Percentiles rank a stretch among this genome's conserved stretches.
phyloP scores from a whole-genome alignment of 2,113 vertebrate genomes.

The Cynoglossus semilaevis region DNA sequence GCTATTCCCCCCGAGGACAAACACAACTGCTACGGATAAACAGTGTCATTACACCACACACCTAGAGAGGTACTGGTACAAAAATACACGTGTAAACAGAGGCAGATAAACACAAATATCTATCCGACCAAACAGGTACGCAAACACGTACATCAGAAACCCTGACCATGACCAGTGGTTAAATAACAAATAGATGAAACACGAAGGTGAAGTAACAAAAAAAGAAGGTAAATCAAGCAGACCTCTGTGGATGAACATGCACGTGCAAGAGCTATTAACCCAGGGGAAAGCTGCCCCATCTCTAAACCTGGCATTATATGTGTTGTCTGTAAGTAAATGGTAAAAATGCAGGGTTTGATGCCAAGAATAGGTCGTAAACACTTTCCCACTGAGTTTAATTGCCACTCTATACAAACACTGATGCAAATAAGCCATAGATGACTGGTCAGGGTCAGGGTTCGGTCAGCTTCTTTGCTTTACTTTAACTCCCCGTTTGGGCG shows the following conservation, averaged over 20 bases:
- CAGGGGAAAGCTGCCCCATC: slow-evolving; percentile 1
- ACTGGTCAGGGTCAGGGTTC: too few species aligned
- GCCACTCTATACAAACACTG: neutral
- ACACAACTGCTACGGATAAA: slow-evolving; percentile 44
- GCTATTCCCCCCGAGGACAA: slow-evolving; percentile 51
- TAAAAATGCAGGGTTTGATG: neutral
- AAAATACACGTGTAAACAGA: slow-evolving; percentile 21
- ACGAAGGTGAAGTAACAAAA: slow-evolving; percentile 32
- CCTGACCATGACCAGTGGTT: slow-evolving; percentile 17
- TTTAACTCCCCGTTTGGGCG: too few species aligned
- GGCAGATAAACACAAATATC: slow-evolving; percentile 44
- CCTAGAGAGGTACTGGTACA: slow-evolving; percentile 30
- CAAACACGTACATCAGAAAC: neutral
- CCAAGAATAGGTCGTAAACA: slow-evolving; percentile 5
- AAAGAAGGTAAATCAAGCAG: too few species aligned
- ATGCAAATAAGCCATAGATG: too few species aligned
- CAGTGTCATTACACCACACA: slow-evolving; percentile 44
- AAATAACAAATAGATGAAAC: slow-evolving; percentile 51
- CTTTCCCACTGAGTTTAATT: slow-evolving; percentile 1
- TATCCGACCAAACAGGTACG: slow-evolving; percentile 26
- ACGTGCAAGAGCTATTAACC: too few species aligned
- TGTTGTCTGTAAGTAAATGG: slow-evolving; percentile 5
- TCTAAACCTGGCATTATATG: neutral
- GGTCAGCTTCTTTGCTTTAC: too few species aligned
- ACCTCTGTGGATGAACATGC: too few species aligned